These are phyloP conservation scores for Oryzias dopingdopingensis DNA, from an alignment of 2,797 vertebrate genomes.

Conservation along the genomic window DNA sequence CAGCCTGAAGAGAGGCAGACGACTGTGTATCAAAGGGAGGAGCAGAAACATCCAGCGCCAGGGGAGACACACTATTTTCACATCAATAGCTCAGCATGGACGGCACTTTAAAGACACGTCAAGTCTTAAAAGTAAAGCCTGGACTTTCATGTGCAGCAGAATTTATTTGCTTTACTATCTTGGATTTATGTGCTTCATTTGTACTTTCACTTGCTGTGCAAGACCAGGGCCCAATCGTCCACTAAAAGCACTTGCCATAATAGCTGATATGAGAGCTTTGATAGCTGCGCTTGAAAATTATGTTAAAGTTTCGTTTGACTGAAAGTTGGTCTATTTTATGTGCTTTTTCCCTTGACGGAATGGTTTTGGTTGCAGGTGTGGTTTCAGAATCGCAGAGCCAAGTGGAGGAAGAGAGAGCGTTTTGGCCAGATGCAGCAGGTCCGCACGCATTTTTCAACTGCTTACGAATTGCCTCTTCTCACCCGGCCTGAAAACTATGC, in stretches of 20 bases:
- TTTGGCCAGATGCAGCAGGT: constrained; percentile 99
- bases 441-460: constrained; percentile 95
- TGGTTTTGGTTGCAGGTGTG: constrained; percentile 84
- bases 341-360: constrained; percentile 24
- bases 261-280: constrained; percentile 7
- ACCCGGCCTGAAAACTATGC: constrained; percentile 97
- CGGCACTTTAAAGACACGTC: constrained; percentile 76
- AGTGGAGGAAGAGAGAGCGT: constrained; percentile 97
- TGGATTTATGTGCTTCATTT: constrained; percentile 48
- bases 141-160: constrained; percentile 72
- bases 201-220: constrained; percentile 18
- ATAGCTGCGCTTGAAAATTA: constrained; percentile 6
- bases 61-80: constrained; percentile 62
- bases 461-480: constrained; percentile 94
- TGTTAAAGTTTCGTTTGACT: constrained; percentile 15
- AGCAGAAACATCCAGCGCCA: constrained; percentile 58
- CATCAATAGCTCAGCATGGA: constrained; percentile 70
- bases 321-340: constrained; percentile 10
- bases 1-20: constrained; percentile 71
- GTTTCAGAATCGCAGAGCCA: constrained; percentile 98
- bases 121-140: constrained; percentile 60
- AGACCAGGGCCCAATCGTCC: constrained; percentile 18
- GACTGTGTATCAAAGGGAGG: constrained; percentile 71
- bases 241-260: constrained; percentile 1
- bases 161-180: constrained; percentile 66